phyloP scores from a whole-genome alignment of 2,888 invertebrate genomes.

The Drosophila colorata region DNA sequence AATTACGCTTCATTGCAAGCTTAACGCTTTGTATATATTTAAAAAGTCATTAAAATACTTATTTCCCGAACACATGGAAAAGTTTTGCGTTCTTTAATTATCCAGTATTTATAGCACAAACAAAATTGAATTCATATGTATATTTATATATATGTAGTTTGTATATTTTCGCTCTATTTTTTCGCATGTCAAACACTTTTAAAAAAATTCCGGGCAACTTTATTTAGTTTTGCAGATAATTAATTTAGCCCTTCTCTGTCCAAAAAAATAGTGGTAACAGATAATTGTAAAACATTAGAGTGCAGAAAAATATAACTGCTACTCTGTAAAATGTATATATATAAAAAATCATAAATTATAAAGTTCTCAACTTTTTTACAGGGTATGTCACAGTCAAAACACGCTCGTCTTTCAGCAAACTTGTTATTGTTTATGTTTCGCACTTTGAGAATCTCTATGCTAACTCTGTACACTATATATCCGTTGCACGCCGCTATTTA shows the following conservation, averaged over 20 bases:
- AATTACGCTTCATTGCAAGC: background rate
- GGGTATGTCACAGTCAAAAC: constrained; percentile 2
- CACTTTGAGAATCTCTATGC: constrained; percentile 1
- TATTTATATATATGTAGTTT: too few relatives aligned
- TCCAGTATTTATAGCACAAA: background rate
- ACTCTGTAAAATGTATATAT: too few relatives aligned
- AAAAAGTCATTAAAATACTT: constrained; percentile 4
- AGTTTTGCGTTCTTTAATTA: constrained; percentile 10
- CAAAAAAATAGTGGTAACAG: too few relatives aligned
- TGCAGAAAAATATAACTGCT: too few relatives aligned
- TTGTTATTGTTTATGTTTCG: constrained; percentile 7
- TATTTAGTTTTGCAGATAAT: background rate
- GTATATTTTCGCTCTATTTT: too few relatives aligned
- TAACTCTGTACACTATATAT: constrained; percentile 5
- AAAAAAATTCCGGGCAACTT: too few relatives aligned
- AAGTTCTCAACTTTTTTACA: background rate
- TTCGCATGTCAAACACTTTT: too few relatives aligned
- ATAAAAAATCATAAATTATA: background rate
- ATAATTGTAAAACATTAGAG: too few relatives aligned
- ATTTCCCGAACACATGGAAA: constrained; percentile 7
- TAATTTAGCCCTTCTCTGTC: too few relatives aligned
- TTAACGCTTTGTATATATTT: constrained; percentile 3
- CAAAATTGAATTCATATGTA: too few relatives aligned
- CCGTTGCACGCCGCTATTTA: constrained; percentile 13
- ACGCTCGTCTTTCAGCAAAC: background rate